A percentile compares a stretch with the other conserved stretches of the same genome.
These are phyloP conservation scores for Sussaba pulchella DNA, from an alignment of 2,888 invertebrate genomes.

Conservation along the genomic window DNA sequence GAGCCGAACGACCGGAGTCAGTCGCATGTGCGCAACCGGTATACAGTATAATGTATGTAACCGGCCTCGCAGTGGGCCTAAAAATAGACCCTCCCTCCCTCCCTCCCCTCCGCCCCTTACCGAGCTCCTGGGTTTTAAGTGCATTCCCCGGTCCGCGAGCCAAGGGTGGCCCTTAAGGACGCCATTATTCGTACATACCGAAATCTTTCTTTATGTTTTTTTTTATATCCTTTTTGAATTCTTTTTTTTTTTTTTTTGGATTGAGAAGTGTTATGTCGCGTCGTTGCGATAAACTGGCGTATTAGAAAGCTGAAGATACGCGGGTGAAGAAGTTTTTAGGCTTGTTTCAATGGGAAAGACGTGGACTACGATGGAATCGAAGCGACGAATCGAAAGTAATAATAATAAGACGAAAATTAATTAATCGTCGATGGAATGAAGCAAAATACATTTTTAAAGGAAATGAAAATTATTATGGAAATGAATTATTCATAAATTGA, in stretches of 20 bases:
- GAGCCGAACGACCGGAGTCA: constrained; percentile 27
- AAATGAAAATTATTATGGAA: too few relatives aligned
- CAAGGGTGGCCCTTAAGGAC: constrained; percentile 60
- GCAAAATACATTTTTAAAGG: too few relatives aligned
- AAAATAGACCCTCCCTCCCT: constrained; percentile 60
- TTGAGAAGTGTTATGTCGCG: not conserved
- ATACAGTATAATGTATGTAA: constrained; percentile 68
- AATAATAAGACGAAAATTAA: too few relatives aligned
- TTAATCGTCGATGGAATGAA: too few relatives aligned
- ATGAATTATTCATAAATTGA: too few relatives aligned
- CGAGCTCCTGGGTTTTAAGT: constrained; percentile 68
- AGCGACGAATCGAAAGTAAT: too few relatives aligned
- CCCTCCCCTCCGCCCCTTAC: not conserved
- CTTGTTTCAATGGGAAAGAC: too few relatives aligned
- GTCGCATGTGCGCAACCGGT: constrained; percentile 69
- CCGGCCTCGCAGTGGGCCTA: constrained; percentile 64
- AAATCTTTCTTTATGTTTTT: constrained; percentile 31
- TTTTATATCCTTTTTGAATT: not conserved
- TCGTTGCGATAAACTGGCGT: too few relatives aligned
- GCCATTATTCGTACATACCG: constrained; percentile 52
- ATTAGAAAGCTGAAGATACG: too few relatives aligned
- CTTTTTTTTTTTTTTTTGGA: constrained; percentile 4
- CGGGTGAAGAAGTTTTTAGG: too few relatives aligned
- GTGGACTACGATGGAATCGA: too few relatives aligned
- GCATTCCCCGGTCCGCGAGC: constrained; percentile 67